Conservation (phyloP, 2,888 invertebrate genomes). For the Digitonthophagus gazella region DNA sequence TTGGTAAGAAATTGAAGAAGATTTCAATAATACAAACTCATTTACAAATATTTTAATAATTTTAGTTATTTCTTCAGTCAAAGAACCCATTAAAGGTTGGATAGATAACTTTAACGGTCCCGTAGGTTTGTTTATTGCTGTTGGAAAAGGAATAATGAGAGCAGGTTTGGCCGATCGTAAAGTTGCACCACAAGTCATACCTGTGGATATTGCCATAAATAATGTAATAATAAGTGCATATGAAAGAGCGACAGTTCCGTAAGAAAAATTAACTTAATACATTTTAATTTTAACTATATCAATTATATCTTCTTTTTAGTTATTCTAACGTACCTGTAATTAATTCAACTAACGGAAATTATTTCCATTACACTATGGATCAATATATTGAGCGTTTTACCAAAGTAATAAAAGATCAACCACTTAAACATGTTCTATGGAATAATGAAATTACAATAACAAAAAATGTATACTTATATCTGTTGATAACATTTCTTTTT, state of each 20-base stretch:
- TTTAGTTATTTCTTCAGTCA: constrained; percentile 41
- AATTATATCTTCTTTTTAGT: constrained; percentile 7
- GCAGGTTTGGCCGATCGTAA: background rate
- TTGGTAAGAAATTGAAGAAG: constrained; percentile 52
- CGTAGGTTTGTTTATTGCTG: constrained; percentile 53
- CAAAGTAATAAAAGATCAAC: constrained; percentile 60
- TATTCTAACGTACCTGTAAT: constrained; percentile 18
- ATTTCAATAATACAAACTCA: background rate
- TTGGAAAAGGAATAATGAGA: constrained; percentile 39
- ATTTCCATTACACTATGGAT: constrained; percentile 64
- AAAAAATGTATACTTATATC: constrained; percentile 62
- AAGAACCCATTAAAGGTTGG: constrained; percentile 56
- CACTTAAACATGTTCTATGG: constrained; percentile 72
- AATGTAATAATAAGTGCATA: constrained; percentile 50
- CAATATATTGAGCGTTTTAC: constrained; percentile 58
- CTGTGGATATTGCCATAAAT: constrained; percentile 63
- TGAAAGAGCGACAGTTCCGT: background rate
- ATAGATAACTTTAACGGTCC: constrained; percentile 66
- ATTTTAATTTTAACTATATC: too few species aligned
- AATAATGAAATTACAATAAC: constrained; percentile 70
- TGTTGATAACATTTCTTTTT: constrained; percentile 62
- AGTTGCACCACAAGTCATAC: constrained; percentile 62
- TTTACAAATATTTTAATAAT: background rate
- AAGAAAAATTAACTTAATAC: too few species aligned
- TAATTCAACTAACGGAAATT: constrained; percentile 11